Evolutionary conservation across 2,888 invertebrate species (phyloP).

Genomic region (Coelopa pilipes): DNA sequence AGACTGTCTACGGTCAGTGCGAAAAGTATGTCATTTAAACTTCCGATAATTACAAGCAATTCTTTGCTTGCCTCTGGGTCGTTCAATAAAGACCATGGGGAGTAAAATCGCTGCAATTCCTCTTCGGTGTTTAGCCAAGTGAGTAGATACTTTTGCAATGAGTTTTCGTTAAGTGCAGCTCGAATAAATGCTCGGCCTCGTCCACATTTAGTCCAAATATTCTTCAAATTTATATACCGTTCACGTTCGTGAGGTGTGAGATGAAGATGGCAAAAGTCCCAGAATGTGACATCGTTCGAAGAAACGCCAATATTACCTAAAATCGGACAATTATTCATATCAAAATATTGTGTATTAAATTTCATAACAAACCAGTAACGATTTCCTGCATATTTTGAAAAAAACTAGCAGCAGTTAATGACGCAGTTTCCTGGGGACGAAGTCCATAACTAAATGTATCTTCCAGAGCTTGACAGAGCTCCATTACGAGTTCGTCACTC

Average conservation of each 20-base stretch:
- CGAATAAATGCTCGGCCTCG: constrained; percentile 83
- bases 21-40: constrained; percentile 89
- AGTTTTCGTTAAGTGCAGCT: constrained; percentile 89
- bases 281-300: constrained; percentile 70
- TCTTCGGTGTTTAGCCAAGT: constrained; percentile 77
- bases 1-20: constrained; percentile 91
- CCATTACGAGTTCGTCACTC: constrained; percentile 71
- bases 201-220: constrained; percentile 74
- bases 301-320: constrained; percentile 5
- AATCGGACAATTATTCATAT: neutral
- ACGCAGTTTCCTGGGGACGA: constrained; percentile 69
- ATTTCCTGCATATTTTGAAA: constrained; percentile 79
- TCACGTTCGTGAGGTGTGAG: constrained; percentile 89
- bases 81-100: constrained; percentile 85
- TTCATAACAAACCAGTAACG: constrained; percentile 69
- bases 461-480: constrained; percentile 81
- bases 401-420: constrained; percentile 53
- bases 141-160: constrained; percentile 84
- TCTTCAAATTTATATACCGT: constrained; percentile 78
- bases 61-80: constrained; percentile 82
- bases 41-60: constrained; percentile 87
- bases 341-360: neutral
- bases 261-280: constrained; percentile 82
- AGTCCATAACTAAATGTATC: constrained; percentile 83
- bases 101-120: constrained; percentile 77